Evolutionary conservation across 2,888 invertebrate species (phyloP).

Genomic region (Agriotes lineatus): DNA sequence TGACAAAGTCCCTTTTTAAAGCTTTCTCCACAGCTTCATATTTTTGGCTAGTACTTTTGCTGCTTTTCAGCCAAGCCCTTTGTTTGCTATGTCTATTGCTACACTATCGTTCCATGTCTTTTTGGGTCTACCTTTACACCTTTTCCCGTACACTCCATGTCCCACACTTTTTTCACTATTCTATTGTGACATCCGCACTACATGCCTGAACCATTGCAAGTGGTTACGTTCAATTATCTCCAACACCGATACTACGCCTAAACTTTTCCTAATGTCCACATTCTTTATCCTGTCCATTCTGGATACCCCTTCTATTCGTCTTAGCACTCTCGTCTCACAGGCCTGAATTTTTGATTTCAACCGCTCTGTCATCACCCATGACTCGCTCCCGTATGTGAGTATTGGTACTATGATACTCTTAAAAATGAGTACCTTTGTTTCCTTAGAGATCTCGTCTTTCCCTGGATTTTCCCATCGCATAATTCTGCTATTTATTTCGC

Average conservation of each 20-base stretch:
- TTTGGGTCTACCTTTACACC: background rate
- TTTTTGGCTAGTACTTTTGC: too few relatives aligned
- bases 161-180: background rate
- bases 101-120: background rate
- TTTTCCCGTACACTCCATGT: background rate
- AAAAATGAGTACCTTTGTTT: background rate
- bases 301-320: background rate
- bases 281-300: background rate
- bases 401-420: background rate
- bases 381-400: background rate
- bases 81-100: background rate
- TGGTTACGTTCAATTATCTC: background rate
- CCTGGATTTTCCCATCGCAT: background rate
- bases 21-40: too few relatives aligned
- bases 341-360: background rate
- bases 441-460: background rate
- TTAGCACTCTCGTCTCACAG: background rate
- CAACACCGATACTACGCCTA: background rate
- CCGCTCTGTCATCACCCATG: background rate
- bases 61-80: too few relatives aligned
- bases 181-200: background rate
- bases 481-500: background rate
- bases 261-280: background rate
- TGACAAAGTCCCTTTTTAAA: too few relatives aligned
- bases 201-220: background rate